Conservation (phyloP, 2,888 invertebrate species). For the Drosophila mimetica region DNA sequence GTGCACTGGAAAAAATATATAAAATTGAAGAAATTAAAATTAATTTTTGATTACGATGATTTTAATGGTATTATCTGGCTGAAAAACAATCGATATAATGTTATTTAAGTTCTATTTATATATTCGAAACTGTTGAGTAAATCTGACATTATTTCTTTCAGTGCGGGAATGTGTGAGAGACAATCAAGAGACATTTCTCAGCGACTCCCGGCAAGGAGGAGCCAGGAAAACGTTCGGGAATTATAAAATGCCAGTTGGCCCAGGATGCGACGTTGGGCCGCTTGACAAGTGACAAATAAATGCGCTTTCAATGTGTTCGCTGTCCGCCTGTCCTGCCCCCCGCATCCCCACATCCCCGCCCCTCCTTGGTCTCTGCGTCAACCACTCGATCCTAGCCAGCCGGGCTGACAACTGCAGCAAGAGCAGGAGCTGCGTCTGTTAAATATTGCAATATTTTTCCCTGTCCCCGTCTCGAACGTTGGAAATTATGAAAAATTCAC, state of each 20-base stretch:
- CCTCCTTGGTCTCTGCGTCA: conserved; percentile 31
- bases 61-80: too few relatives aligned
- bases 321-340: conserved; percentile 39
- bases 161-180: conserved; percentile 26
- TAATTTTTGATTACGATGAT: too few relatives aligned
- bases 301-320: conserved; percentile 66
- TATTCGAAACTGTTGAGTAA: neutral
- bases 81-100: too few relatives aligned
- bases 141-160: neutral
- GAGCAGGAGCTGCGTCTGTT: conserved; percentile 41
- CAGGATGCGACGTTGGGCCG: conserved; percentile 37
- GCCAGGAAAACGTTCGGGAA: conserved; percentile 57
- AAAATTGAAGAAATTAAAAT: too few relatives aligned
- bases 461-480: conserved; percentile 44
- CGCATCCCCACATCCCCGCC: neutral
- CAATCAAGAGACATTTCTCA: conserved; percentile 75
- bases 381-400: conserved; percentile 54
- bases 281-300: conserved; percentile 80
- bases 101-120: too few relatives aligned
- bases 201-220: conserved; percentile 35
- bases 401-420: conserved; percentile 57
- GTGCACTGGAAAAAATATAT: neutral
- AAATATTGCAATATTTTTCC: conserved; percentile 74
- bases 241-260: conserved; percentile 71
- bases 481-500: conserved; percentile 75